These are phyloP conservation scores for Pipistrellus kuhlii DNA, from an alignment of 2,797 vertebrate genomes.

Conservation along the genomic window DNA sequence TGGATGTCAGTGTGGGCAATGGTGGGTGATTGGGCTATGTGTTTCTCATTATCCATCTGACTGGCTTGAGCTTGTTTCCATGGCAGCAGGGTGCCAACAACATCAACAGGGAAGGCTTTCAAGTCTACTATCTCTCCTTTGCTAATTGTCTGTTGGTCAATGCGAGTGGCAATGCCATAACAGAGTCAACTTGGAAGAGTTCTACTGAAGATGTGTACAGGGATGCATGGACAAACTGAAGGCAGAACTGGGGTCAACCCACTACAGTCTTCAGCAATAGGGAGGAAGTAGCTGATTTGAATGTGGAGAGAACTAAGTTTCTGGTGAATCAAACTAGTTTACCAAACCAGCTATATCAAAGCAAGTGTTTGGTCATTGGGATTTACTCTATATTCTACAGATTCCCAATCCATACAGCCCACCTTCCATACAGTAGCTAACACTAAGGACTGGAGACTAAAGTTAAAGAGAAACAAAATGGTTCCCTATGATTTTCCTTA, in stretches of 20 bases:
- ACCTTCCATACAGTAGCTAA: neutral
- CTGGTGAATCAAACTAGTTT: neutral
- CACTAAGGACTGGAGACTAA: neutral
- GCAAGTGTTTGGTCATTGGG: neutral
- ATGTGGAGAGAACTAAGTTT: neutral
- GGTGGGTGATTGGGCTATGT: neutral
- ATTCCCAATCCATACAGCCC: neutral
- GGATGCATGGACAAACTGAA: neutral
- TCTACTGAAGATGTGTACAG: neutral
- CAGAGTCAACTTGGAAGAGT: neutral
- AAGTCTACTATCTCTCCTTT: neutral
- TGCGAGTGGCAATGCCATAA: neutral
- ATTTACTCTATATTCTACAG: neutral
- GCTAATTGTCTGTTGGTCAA: neutral
- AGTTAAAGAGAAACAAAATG: neutral
- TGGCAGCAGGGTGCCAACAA: neutral
- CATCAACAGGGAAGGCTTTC: neutral
- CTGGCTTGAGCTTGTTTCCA: neutral
- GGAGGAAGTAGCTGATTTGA: neutral
- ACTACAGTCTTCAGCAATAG: neutral
- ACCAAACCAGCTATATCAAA: constrained; percentile 1
- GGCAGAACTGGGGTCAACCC: no score
- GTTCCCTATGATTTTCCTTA: neutral
- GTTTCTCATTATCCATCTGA: neutral
- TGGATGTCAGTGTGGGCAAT: neutral